Conservation (phyloP, 2,888 invertebrate genomes). For the Hedya salicella region DNA sequence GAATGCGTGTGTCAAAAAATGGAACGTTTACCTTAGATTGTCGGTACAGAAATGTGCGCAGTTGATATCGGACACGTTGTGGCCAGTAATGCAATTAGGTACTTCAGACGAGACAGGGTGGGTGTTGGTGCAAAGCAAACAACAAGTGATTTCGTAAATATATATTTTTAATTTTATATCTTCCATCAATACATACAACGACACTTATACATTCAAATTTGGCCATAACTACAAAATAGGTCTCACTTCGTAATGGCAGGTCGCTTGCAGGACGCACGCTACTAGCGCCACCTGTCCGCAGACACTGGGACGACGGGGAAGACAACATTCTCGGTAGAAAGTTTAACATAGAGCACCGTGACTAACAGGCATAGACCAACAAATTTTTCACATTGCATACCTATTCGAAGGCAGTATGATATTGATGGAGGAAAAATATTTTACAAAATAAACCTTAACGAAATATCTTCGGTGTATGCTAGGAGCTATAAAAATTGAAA, state of each 20-base stretch:
- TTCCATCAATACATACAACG: conserved; percentile 86
- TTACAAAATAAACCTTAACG: conserved; percentile 85
- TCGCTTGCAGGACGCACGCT: conserved; percentile 53
- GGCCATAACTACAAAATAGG: conserved; percentile 72
- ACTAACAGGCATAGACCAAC: conserved; percentile 58
- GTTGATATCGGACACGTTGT: too few relatives aligned
- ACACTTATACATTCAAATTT: conserved; percentile 77
- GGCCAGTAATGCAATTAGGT: too few relatives aligned
- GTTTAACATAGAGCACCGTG: conserved; percentile 54
- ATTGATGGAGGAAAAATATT: conserved; percentile 84
- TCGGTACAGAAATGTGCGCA: too few relatives aligned
- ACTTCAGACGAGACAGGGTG: too few relatives aligned
- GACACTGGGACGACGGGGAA: conserved; percentile 68
- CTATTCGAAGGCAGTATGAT: conserved; percentile 65
- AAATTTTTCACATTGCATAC: conserved; percentile 60
- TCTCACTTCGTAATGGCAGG: conserved; percentile 73
- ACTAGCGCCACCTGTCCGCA: conserved; percentile 44
- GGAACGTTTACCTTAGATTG: too few relatives aligned
- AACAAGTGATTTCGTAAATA: conserved; percentile 81
- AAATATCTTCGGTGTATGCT: conserved; percentile 86
- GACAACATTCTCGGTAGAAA: conserved; percentile 63
- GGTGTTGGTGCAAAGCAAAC: conserved; percentile 55
- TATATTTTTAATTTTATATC: conserved; percentile 86
- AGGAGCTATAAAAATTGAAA: conserved; percentile 85
- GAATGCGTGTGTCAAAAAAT: too few relatives aligned